These are phyloP conservation scores for Lagodon rhomboides DNA, from an alignment of 2,797 vertebrate species.

Conservation along the genomic window DNA sequence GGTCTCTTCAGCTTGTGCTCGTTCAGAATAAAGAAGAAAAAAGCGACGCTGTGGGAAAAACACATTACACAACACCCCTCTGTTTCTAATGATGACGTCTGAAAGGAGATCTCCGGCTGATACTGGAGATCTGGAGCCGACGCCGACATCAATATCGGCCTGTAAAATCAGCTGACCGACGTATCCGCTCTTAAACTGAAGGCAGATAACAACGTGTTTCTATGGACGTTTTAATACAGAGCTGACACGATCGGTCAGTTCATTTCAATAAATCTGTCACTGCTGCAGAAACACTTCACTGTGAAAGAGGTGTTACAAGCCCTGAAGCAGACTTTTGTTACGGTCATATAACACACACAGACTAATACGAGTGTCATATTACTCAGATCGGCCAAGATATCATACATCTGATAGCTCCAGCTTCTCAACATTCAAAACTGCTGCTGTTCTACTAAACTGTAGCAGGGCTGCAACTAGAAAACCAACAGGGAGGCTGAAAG, in stretches of 20 bases:
- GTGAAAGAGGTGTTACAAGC: neutral
- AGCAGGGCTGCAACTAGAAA: too few relatives aligned
- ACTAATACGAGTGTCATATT: neutral
- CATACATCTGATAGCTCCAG: too few relatives aligned
- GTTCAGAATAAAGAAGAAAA: slow-evolving; percentile 22
- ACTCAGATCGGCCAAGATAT: too few relatives aligned
- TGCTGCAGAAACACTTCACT: neutral
- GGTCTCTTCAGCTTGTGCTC: slow-evolving; percentile 39
- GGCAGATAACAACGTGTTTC: neutral
- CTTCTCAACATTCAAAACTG: too few relatives aligned
- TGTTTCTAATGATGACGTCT: neutral
- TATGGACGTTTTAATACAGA: neutral
- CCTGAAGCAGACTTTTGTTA: neutral
- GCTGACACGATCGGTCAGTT: neutral
- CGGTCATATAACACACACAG: neutral
- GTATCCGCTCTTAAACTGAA: neutral
- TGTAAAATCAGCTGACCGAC: too few relatives aligned
- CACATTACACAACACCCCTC: neutral
- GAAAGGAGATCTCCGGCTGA: neutral
- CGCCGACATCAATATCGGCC: too few relatives aligned
- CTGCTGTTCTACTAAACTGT: too few relatives aligned
- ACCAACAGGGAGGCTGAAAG: too few relatives aligned
- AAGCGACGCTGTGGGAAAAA: neutral
- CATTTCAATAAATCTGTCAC: neutral
- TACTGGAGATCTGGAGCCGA: too few relatives aligned